Evolutionary conservation across 2,113 vertebrate species (phyloP).

Genomic region (Chionomys nivalis): DNA sequence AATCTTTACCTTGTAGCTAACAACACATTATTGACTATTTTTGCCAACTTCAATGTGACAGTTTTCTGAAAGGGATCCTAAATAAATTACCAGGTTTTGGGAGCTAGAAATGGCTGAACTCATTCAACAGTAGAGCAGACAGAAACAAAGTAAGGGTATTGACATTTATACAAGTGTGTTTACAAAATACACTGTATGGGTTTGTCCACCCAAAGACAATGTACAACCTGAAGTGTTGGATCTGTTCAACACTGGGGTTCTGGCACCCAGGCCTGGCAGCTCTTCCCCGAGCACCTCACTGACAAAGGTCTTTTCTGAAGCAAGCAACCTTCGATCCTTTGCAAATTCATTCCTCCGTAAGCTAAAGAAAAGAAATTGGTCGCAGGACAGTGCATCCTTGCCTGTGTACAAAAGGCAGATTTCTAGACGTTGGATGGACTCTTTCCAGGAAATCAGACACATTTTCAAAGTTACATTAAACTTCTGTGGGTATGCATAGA

Average conservation of each 20-base stretch:
- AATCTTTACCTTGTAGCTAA: not conserved
- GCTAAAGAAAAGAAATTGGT: constrained; percentile 12
- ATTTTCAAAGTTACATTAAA: not conserved
- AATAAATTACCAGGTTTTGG: not conserved
- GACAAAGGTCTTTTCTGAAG: not conserved
- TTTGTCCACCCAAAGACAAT: not conserved
- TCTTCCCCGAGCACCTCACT: not conserved
- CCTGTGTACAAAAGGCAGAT: not conserved
- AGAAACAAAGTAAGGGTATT: not conserved
- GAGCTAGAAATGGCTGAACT: not conserved
- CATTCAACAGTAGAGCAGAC: not conserved
- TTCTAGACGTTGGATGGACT: not conserved
- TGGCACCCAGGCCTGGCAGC: not conserved
- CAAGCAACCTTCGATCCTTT: not conserved
- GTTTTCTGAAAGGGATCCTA: not conserved
- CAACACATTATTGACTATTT: not conserved
- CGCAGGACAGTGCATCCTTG: not conserved
- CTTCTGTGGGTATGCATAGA: rapidly evolving
- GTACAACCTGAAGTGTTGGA: not conserved
- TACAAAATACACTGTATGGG: too few species aligned
- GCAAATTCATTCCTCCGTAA: not conserved
- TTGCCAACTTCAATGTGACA: not conserved
- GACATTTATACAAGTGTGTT: not conserved
- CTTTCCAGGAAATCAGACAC: not conserved
- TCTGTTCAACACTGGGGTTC: not conserved